Conservation (phyloP, 2,113 vertebrate species). For the Rhizomys pruinosus region DNA sequence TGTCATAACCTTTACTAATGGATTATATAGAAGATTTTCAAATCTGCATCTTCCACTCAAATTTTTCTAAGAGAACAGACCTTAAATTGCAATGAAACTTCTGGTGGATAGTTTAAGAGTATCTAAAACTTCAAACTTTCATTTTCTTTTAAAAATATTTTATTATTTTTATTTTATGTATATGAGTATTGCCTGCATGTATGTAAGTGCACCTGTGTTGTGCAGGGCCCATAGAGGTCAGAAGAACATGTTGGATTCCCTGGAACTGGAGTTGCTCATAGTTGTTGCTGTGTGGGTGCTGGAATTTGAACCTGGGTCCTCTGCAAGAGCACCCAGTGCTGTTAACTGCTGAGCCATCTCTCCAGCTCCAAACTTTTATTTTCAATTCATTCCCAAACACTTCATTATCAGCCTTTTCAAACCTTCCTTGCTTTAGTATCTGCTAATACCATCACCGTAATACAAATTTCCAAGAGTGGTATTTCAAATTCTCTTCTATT, state of each 20-base stretch:
- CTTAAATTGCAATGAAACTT: slow-evolving; percentile 3
- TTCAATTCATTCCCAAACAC: neutral
- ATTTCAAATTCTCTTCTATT: neutral
- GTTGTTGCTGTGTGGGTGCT: too few relatives aligned
- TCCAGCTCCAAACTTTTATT: neutral
- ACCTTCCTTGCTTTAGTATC: neutral
- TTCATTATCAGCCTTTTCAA: slow-evolving; percentile 17
- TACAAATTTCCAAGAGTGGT: neutral
- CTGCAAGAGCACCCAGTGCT: too few relatives aligned
- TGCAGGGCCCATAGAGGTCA: too few relatives aligned
- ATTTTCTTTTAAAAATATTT: too few relatives aligned
- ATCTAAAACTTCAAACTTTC: neutral
- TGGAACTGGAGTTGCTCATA: too few relatives aligned
- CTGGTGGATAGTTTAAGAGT: neutral
- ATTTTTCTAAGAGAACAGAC: neutral
- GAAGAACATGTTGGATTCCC: too few relatives aligned
- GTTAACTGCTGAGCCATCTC: too few relatives aligned
- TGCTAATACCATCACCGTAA: neutral
- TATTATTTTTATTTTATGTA: too few relatives aligned
- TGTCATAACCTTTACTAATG: neutral
- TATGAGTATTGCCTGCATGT: too few relatives aligned
- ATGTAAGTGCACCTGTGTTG: too few relatives aligned
- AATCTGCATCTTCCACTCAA: neutral
- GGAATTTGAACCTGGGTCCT: too few relatives aligned
- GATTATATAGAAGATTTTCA: slow-evolving; percentile 1